Evolutionary conservation across 2,113 vertebrate species (phyloP).

Genomic region (Callopanchax toddi): DNA sequence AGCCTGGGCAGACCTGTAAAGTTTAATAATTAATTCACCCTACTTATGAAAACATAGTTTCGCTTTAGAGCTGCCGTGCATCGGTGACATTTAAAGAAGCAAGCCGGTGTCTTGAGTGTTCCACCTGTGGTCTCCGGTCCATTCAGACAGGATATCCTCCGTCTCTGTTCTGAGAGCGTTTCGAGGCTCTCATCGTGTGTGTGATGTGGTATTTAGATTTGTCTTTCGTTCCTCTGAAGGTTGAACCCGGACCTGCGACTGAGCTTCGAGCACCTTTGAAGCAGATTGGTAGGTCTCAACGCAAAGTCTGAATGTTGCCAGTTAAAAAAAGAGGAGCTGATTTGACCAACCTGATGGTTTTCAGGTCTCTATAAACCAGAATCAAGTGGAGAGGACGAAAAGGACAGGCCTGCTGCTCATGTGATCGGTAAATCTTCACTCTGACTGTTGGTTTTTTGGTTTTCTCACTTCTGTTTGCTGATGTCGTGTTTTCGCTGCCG

Average conservation of each 20-base stretch:
- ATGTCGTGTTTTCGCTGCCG: background rate
- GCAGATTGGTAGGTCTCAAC: slow-evolving; percentile 67
- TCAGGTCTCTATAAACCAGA: slow-evolving; percentile 43
- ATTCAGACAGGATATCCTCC: slow-evolving; percentile 72
- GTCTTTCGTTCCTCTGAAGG: slow-evolving; percentile 48
- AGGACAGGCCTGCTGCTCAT: slow-evolving; percentile 65
- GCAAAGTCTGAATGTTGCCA: background rate
- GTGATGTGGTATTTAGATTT: slow-evolving; percentile 44
- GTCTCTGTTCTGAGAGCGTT: background rate
- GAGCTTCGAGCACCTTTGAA: slow-evolving; percentile 43
- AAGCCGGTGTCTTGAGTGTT: background rate
- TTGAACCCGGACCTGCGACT: background rate
- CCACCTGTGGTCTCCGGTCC: slow-evolving; percentile 68
- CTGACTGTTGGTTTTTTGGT: background rate
- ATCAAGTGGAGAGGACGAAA: background rate
- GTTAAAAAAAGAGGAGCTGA: background rate
- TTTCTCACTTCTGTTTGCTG: background rate
- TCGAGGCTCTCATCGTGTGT: background rate
- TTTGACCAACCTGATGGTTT: slow-evolving; percentile 25
- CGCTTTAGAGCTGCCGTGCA: background rate
- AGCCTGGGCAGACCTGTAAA: slow-evolving; percentile 14
- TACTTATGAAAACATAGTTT: background rate
- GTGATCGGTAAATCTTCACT: slow-evolving; percentile 65
- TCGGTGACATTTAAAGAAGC: slow-evolving; percentile 55
- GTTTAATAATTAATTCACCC: slow-evolving; percentile 21